Conservation (phyloP, 2,797 vertebrate species). For the Betta splendens region DNA sequence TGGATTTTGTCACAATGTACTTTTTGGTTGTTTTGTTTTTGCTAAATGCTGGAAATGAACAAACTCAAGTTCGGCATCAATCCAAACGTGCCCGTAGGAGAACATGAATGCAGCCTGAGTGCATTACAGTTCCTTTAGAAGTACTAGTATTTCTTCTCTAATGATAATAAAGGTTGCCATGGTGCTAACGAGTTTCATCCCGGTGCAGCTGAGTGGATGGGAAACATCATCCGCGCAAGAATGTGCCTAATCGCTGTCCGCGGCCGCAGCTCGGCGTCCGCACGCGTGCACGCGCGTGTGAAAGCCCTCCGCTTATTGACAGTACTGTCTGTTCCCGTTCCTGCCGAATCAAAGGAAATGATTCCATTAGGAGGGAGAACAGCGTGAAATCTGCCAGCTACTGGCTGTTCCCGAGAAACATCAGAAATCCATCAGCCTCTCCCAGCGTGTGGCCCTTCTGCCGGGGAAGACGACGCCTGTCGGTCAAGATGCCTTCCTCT, state of each 20-base stretch:
- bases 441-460: slow-evolving; percentile 9
- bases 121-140: too few species aligned
- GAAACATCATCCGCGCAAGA: neutral
- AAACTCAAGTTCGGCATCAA: too few species aligned
- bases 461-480: neutral
- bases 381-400: slow-evolving; percentile 25
- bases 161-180: neutral
- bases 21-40: too few species aligned
- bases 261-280: neutral
- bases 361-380: slow-evolving; percentile 23
- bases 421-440: slow-evolving; percentile 35
- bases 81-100: too few species aligned
- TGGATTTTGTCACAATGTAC: too few species aligned
- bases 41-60: too few species aligned
- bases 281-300: neutral
- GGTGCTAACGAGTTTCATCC: neutral
- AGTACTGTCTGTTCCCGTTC: slow-evolving; percentile 29
- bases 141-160: too few species aligned
- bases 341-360: slow-evolving; percentile 17
- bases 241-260: neutral
- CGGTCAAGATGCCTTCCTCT: slow-evolving; percentile 16
- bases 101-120: too few species aligned
- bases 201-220: neutral
- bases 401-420: slow-evolving; percentile 28
- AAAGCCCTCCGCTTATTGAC: slow-evolving; percentile 3